Conservation (phyloP, 2,888 invertebrate genomes). For the Lepidocyrtoides sp. region DNA sequence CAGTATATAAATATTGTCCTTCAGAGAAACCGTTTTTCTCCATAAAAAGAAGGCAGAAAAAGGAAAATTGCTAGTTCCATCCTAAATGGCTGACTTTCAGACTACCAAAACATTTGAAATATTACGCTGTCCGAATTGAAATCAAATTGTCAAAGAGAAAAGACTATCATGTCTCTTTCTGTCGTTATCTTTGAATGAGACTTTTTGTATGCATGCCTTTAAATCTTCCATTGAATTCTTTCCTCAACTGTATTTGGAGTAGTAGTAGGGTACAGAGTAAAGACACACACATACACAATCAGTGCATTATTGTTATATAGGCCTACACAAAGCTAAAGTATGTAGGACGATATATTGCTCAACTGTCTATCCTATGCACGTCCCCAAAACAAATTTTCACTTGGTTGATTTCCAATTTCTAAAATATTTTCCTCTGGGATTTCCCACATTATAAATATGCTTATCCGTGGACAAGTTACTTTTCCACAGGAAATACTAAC, state of each 20-base stretch:
- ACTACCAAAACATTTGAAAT: slow-evolving; percentile 55
- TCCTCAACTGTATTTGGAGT: background rate
- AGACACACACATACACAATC: no score
- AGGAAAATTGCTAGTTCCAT: slow-evolving; percentile 25
- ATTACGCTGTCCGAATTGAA: slow-evolving; percentile 61
- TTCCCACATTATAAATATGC: background rate
- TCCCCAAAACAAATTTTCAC: background rate
- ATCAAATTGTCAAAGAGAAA: slow-evolving; percentile 55
- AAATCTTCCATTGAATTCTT: slow-evolving; percentile 4
- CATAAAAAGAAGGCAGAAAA: background rate
- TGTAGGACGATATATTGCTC: no score
- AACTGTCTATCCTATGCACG: background rate
- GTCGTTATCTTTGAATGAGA: slow-evolving; percentile 22
- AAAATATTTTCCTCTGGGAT: background rate
- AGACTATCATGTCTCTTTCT: slow-evolving; percentile 1
- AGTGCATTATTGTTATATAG: no score
- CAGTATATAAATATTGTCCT: background rate
- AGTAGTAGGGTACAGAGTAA: no score
- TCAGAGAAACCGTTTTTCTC: slow-evolving; percentile 7
- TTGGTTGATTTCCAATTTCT: slow-evolving; percentile 34
- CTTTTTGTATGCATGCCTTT: slow-evolving; percentile 18
- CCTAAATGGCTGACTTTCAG: slow-evolving; percentile 31
- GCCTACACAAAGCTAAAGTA: no score
- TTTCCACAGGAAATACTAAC: background rate
- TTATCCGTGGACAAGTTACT: background rate